Evolutionary conservation across 2,797 vertebrate species (phyloP), one percentile per base, ranked within the genome.

Genomic region (Simalia tracyae): DNA sequence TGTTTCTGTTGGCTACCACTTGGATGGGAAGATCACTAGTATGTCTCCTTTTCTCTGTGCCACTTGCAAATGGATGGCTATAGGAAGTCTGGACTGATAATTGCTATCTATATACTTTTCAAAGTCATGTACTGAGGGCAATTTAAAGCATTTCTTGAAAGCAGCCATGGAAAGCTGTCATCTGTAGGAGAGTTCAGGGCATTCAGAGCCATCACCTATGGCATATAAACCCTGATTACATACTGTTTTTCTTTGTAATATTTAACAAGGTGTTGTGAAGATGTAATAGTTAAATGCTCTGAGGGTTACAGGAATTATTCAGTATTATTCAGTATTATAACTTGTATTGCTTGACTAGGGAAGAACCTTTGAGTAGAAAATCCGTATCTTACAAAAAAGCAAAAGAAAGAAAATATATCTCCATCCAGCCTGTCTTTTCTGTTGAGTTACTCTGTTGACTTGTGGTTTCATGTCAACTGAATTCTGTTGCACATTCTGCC

Each of bases 51-150:
- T 63, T 60, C 66, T 90, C 59, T 72, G 50, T 84, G 59, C 91
- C 54, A 88, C 28, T 36, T 28, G 63, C 60, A 66, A 1, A 84
- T 28, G 91, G 87, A 42, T 84, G 50, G 11, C 4, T 54, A 54
- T 6, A 0, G 87, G 36, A 86, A 61, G 90, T 66, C 60, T 84
- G 14, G 42, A 84, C 60, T 26, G 90, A 90, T 90, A 92, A 90
- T 93, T 92, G 42, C 63, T n/a, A 57, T 56, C 84, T 81, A 36
- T 5, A 66, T 19, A 64, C 57, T 92, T 93, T 84, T 89, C 66
- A 22, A 17, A 56, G 9, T 17, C 12, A 59, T 22, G 6, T 46
- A 24, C 93, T 36, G 36, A 85, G 86, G 42, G 11, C 4, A 93
- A n/a, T 11, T 6, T 59, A 54, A 64, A 0, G 28, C 5, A 72